Evolutionary conservation across 2,888 invertebrate species (phyloP), one percentile per base, ranked within the genome.

Genomic region (Conchocele bisecta): DNA sequence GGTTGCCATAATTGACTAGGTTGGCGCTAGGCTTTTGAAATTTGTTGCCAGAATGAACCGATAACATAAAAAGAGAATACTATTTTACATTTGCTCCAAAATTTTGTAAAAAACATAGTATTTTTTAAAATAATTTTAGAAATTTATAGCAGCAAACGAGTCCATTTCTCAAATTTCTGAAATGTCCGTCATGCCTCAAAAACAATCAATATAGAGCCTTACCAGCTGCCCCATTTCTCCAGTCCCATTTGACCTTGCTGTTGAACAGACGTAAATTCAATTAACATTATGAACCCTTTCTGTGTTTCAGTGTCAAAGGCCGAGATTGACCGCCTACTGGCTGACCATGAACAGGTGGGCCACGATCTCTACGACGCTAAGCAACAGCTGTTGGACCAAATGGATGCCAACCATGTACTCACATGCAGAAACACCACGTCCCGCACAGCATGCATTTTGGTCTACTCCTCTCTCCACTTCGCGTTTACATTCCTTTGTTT

Each of bases 371-470:
- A 77, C 69, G 82, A 73, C 26, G 77, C 84, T 48, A 86, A 86
- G 69, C 80, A 86, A 65, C 57, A 74, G 46, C 84, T 86, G 22
- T 72, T 87, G 71, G 85, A 85, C 65, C 84, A 86, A 53, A 80
- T 88, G 85, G 88, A 88, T 82, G 82, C 88, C 71, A 86, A 86
- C 75, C 88, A 88, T 86, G 88, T 88, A 88, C 50, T 60, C 24
- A 39, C n/a, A n/a, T n/a, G n/a, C n/a, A n/a, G n/a, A n/a, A n/a
- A n/a, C n/a, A n/a, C n/a, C n/a, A n/a, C n/a, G n/a, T n/a, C n/a
- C n/a, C n/a, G n/a, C n/a, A n/a, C n/a, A n/a, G n/a, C n/a, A n/a
- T n/a, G n/a, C n/a, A n/a, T n/a, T n/a, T n/a, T n/a, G n/a, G n/a
- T n/a, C n/a, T n/a, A n/a, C n/a, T n/a, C n/a, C n/a, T n/a, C n/a